These are phyloP conservation scores for Arnoldichthys spilopterus DNA, from an alignment of 2,797 vertebrate genomes.

Conservation along the genomic window DNA sequence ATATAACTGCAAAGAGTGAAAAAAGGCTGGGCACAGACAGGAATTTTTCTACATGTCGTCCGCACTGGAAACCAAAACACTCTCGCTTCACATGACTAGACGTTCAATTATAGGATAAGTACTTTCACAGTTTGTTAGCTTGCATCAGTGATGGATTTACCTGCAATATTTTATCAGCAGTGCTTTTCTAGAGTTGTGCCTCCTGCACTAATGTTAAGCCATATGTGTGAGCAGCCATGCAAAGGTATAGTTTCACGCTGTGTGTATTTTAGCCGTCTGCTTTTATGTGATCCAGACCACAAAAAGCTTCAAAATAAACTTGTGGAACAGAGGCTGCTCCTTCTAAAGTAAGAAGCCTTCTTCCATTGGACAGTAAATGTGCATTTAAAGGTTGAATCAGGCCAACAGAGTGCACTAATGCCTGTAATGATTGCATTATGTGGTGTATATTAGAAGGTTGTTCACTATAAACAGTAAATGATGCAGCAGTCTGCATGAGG, in stretches of 20 bases:
- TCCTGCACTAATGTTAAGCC: not conserved
- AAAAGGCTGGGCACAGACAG: constrained; percentile 3
- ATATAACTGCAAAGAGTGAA: constrained; percentile 40
- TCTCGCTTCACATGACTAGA: constrained; percentile 33
- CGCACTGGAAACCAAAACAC: constrained; percentile 18
- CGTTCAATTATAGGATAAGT: constrained; percentile 38
- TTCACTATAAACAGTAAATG: constrained; percentile 11
- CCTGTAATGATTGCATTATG: constrained; percentile 25
- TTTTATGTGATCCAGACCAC: constrained; percentile 45
- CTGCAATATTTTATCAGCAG: constrained; percentile 29
- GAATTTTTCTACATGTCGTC: constrained; percentile 40
- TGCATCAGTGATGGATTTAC: constrained; percentile 36
- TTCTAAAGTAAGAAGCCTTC: constrained; percentile 25
- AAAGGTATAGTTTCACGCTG: constrained; percentile 33
- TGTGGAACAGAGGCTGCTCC: constrained; percentile 15
- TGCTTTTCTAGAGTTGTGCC: not conserved
- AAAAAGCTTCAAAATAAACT: constrained; percentile 43
- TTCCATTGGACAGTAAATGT: constrained; percentile 7
- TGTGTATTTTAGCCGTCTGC: constrained; percentile 45
- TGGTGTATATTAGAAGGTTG: constrained; percentile 9
- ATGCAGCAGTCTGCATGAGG: not conserved
- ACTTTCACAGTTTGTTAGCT: constrained; percentile 33
- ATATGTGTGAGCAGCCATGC: not conserved
- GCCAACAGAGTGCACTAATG: constrained; percentile 8
- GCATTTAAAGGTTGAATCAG: constrained; percentile 28